A percentile compares a stretch with the other conserved stretches of the same genome.
Conservation (phyloP, 2,113 vertebrate species). For the Puffinus mauretanicus region DNA sequence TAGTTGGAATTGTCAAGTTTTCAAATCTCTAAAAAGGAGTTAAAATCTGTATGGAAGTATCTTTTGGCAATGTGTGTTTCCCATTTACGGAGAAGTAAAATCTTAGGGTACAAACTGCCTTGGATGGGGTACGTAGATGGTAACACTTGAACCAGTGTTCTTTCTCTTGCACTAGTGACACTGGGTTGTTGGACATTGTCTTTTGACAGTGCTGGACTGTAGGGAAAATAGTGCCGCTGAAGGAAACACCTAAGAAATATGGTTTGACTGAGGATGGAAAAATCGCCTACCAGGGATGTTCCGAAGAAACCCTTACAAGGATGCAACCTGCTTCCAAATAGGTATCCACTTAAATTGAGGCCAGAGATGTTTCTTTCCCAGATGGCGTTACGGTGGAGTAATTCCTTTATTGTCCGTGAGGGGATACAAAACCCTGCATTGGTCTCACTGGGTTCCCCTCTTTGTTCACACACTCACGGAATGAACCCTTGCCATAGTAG, state of each 20-base stretch:
- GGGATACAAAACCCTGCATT: neutral
- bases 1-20: neutral
- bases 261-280: neutral
- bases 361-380: neutral
- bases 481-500: neutral
- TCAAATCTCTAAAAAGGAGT: neutral
- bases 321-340: neutral
- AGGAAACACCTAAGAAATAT: neutral
- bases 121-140: accelerated
- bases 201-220: neutral
- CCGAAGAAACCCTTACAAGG: neutral
- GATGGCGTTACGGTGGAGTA: neutral
- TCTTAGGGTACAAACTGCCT: neutral
- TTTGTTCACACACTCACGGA: neutral
- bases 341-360: neutral
- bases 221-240: neutral
- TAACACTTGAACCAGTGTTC: neutral
- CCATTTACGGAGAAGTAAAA: neutral
- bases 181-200: neutral
- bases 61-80: neutral
- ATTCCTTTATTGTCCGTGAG: neutral
- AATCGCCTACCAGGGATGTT: neutral
- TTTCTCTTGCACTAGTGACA: neutral
- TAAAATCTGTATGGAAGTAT: neutral
- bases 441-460: neutral